Evolutionary conservation across 1,140 invertebrate genomes (phyloP).

Genomic region (Trichonephila inaurata): DNA sequence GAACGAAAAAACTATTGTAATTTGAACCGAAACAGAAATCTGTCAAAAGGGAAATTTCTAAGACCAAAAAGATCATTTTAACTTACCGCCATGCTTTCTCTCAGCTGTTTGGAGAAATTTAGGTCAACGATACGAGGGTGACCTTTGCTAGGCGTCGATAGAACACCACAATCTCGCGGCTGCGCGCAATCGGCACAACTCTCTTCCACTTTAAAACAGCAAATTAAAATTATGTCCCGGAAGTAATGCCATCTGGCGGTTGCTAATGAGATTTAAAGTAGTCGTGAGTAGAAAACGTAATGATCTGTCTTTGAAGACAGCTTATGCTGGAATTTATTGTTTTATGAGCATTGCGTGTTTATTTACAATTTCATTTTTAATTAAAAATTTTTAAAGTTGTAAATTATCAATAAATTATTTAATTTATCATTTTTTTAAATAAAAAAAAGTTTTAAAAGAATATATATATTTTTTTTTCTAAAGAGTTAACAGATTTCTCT

Average conservation of each 20-base stretch:
- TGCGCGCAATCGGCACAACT: neutral
- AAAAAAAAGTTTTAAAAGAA: too few relatives aligned
- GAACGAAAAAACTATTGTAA: too few relatives aligned
- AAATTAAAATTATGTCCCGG: conserved; percentile 42
- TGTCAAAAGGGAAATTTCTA: neutral
- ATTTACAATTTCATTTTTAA: too few relatives aligned
- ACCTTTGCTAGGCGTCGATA: conserved; percentile 36
- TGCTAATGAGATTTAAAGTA: neutral
- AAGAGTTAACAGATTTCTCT: too few relatives aligned
- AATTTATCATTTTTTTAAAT: too few relatives aligned
- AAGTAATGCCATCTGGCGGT: conserved; percentile 36
- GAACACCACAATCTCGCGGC: conserved; percentile 51
- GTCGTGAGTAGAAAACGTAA: neutral
- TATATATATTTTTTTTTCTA: too few relatives aligned
- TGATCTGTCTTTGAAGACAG: too few relatives aligned
- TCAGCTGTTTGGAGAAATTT: conserved; percentile 68
- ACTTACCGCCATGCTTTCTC: conserved; percentile 71
- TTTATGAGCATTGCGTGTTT: too few relatives aligned
- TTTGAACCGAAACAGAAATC: neutral
- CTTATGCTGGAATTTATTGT: too few relatives aligned
- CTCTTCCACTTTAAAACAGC: neutral
- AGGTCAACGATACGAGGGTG: conserved; percentile 68
- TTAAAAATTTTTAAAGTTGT: too few relatives aligned
- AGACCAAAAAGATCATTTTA: conserved; percentile 20
- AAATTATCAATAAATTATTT: too few relatives aligned